Evolutionary conservation across 1,140 invertebrate species (phyloP), one percentile per base, ranked within the genome.

Genomic region (Drosophila sp.): DNA sequence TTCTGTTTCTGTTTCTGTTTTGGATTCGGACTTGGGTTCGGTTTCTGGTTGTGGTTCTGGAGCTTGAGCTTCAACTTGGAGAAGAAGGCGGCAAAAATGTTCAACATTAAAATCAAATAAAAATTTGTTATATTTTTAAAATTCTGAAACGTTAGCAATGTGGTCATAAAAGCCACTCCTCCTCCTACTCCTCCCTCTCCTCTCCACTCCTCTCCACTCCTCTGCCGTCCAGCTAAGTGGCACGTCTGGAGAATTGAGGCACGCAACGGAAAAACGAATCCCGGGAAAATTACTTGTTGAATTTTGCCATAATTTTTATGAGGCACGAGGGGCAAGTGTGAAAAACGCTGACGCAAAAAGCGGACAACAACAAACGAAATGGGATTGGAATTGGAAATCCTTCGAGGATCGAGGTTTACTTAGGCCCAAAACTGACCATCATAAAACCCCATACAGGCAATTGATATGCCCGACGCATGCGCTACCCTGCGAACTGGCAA

Each of bases 31-130:
- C 11, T 27, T n/a, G 45, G 18, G 16, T 7, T 21, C 21, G 1
- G 21, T 2, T 21, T 21, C 21, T 21, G 21, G 21, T 1, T 4
- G 4, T 45, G 7, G 45, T 0, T 4, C 25, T 46, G 45, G 45
- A 6, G 5, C 11, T 11, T 8, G 21, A 7, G 34, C 8, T 59
- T 63, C 25, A 27, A 5, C 5, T 27, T 5, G 56, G 14, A 43
- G 41, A 57, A 53, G 32, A 72, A 76, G 82, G 82, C 82, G 82
- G 75, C 82, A 76, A 72, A 82, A 78, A 78, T 87, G 72, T 13
- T 87, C 66, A 76, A 71, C 66, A 86, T 86, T 86, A 87, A 87
- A 87, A 78, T 86, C 82, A 41, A 87, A 86, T 86, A 81, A 86
- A 86, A 82, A 86, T 67, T 61, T 59, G 48, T 34, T 71, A 76